Evolutionary conservation across 2,888 invertebrate genomes (phyloP), one percentile per base, ranked within the genome.

Genomic region (Pyrochroa serraticornis): DNA sequence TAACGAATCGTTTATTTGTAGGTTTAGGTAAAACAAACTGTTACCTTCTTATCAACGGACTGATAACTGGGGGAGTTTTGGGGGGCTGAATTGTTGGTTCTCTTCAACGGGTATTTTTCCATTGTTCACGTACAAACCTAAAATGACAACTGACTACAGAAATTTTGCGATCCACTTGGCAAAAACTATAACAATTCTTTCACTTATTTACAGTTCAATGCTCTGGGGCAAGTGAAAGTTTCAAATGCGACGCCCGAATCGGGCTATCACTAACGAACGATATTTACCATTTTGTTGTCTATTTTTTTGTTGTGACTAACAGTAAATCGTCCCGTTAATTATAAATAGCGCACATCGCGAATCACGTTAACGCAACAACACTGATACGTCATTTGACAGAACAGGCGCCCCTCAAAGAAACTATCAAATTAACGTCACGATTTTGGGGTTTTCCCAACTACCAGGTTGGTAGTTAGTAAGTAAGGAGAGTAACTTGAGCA

Each of bases 21-120:
- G 10, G 7, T 13, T 33, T 13, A 39, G 41, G 37, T 31, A 10
- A 13, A 32, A 47, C 35, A 10, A 39, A 42, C 38, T 37, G 36
- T 44, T 34, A 85, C 85, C 84, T 85, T 85, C 77, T 83, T 84
- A 74, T 80, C 80, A 68, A 85, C 84, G 62, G 85, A 82, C 77
- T 86, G 85, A 79, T 86, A 86, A 62, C 83, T 81, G 50, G 84
- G 81, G 67, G 82, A 81, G 73, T 79, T 79, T 68, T 80, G 82
- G 67, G 82, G 80, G 68, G 81, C 77, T 69, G 83, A 78, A 58
- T 74, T 70, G 67, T 80, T 80, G 71, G 85, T 84, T 65, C 72
- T 71, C 80, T 85, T 88, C 76, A 88, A 79, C 76, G 88, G 88
- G 81, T 84, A 87, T 80, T 86, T 88, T 85, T 89, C 88, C 88